These are phyloP conservation scores for Gastrophryne carolinensis DNA, from an alignment of 2,797 vertebrate species.

Conservation along the genomic window DNA sequence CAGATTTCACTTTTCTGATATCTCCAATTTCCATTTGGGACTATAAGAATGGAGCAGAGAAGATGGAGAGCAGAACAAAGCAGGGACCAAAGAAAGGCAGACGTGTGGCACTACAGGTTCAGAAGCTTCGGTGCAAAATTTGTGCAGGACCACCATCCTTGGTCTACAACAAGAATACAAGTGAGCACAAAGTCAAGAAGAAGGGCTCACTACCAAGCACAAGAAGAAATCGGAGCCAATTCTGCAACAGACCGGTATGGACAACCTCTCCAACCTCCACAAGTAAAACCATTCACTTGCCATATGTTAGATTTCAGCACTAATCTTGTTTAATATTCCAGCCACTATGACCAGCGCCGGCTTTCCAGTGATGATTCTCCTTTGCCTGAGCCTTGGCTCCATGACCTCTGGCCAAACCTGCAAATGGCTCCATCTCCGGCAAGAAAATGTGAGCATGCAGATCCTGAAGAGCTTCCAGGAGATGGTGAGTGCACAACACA, in stretches of 20 bases:
- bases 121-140: no score
- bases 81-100: no score
- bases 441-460: background rate
- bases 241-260: background rate
- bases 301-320: background rate
- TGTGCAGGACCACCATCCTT: background rate
- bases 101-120: no score
- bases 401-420: background rate
- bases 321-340: background rate
- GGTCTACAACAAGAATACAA: background rate
- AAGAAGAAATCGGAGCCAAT: no score
- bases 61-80: background rate
- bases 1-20: background rate
- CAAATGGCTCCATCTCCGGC: slow-evolving; percentile 4
- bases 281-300: background rate
- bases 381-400: background rate
- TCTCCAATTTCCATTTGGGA: background rate
- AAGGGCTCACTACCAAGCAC: no score
- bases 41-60: background rate
- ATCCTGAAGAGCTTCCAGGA: background rate
- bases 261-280: background rate
- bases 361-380: background rate
- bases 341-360: background rate
- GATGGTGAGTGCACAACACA: background rate
- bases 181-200: background rate